Base-by-base conservation (phyloP, 1,140 invertebrate species). In the Heliconius hewitsoni region DNA sequence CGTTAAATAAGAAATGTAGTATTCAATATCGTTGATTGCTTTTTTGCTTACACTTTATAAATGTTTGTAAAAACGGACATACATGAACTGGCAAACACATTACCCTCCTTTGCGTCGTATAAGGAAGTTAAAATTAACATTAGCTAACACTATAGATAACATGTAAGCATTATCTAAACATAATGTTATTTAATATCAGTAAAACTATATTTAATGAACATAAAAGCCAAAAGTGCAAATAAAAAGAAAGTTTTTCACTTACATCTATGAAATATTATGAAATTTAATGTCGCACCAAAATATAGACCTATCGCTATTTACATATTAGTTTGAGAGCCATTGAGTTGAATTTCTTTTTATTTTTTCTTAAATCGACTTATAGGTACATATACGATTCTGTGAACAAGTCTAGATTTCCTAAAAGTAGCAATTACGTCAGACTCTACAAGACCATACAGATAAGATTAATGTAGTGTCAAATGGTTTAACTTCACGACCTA, bases 371-470 rank as follows among this genome's bases (percentile, higher is more conserved):
- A 18, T 27, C 11, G 23, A 6, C 23, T 66, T 11, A 66, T 23
- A 57, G 34, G 34, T 8, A 66, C 23, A 27, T 27, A 30, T 27
- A 2, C 16, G 50, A 52, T 66, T 30, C 57, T 5, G 57, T 27
- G 11, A 30, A 9, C n/a, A 30, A 66, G 23, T 30, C 60, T 66
- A 66, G 23, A 23, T 30, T 66, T 27, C 60, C 9, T 66, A 66
- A 66, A 66, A 30, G 60, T 23, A 66, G 60, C 60, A 23, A 66
- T 66, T 66, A 66, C 60, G 60, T 66, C 60, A 66, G 60, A 66
- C 13, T 66, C 23, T 66, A 66, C 60, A 30, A 66, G 27, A 23
- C 27, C 60, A 66, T 66, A 66, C 27, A 66, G 60, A 66, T 66
- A 66, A 66, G 23, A 66, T 30, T 66, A 27, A 66, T 66, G 27